These are phyloP conservation scores for Nothoprocta perdicaria DNA, from an alignment of 2,113 vertebrate genomes.

Conservation along the genomic window DNA sequence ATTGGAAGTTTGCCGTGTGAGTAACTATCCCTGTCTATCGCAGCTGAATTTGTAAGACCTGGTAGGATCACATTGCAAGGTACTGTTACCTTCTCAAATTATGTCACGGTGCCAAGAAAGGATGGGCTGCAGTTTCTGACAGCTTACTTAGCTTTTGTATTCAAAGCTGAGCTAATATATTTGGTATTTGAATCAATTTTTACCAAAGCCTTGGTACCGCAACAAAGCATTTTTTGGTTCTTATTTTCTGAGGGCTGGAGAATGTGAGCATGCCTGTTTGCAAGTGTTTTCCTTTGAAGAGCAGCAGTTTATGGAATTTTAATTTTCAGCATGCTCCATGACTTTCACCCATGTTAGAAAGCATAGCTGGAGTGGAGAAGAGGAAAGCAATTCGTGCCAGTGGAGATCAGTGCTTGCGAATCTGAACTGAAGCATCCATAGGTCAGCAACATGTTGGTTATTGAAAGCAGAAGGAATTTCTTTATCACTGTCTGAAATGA, in stretches of 20 bases:
- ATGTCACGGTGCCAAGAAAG: background rate
- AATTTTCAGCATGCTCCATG: constrained; percentile 29
- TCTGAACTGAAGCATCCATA: constrained; percentile 11
- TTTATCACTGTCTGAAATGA: constrained; percentile 3
- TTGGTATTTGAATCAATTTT: background rate
- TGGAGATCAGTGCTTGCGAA: constrained; percentile 4
- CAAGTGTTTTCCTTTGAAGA: constrained; percentile 46
- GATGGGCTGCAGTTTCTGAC: background rate
- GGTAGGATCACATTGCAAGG: background rate
- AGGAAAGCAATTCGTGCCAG: background rate
- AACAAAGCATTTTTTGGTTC: constrained; percentile 33
- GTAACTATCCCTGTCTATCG: background rate
- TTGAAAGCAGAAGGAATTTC: constrained; percentile 31
- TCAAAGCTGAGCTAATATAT: background rate
- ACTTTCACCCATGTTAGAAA: constrained; percentile 50
- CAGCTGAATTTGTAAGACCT: background rate
- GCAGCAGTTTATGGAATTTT: constrained; percentile 49
- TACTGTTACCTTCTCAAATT: background rate
- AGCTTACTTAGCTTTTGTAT: background rate
- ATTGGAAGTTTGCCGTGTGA: background rate
- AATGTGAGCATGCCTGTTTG: constrained; percentile 38
- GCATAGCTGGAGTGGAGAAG: background rate
- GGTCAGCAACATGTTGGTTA: constrained; percentile 1
- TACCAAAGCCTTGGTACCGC: constrained; percentile 13
- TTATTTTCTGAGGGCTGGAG: constrained; percentile 1